Conservation (phyloP, 2,797 vertebrate genomes). For the Luscinia luscinia region DNA sequence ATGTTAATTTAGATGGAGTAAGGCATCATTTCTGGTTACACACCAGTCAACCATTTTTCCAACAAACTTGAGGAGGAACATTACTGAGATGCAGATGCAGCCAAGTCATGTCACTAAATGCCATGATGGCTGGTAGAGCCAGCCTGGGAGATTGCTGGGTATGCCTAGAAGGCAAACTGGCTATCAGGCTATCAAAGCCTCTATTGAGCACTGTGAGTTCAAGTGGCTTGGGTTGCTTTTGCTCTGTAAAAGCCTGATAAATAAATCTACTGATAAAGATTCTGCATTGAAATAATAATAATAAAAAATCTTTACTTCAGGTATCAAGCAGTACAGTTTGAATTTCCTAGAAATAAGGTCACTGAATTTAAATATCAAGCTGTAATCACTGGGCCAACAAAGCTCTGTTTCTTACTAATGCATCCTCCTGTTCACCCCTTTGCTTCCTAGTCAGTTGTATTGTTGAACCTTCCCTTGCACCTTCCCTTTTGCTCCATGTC, state of each 20-base stretch:
- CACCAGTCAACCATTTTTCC: background rate
- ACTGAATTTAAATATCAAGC: background rate
- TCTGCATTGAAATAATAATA: background rate
- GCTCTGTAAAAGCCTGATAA: background rate
- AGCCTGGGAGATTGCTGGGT: background rate
- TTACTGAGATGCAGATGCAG: background rate
- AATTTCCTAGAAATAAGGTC: background rate
- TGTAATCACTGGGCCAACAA: background rate
- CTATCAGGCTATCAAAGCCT: background rate
- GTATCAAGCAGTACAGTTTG: background rate
- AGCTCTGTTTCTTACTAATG: background rate
- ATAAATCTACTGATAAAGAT: background rate
- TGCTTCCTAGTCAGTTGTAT: background rate
- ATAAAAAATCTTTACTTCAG: fast-evolving
- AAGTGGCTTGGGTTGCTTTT: background rate
- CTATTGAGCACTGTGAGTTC: background rate
- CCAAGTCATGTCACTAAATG: background rate
- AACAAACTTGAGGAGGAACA: background rate
- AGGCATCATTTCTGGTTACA: slow-evolving; percentile 1
- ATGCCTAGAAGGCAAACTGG: background rate
- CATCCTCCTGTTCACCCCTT: background rate
- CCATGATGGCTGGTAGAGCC: background rate
- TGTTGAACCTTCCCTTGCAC: background rate
- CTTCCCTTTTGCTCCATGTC: background rate
- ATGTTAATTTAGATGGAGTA: background rate